Percentiles rank a stretch among this genome's conserved stretches.
Conservation (phyloP, 1,140 invertebrate species). For the Leptinotarsa defecta region DNA sequence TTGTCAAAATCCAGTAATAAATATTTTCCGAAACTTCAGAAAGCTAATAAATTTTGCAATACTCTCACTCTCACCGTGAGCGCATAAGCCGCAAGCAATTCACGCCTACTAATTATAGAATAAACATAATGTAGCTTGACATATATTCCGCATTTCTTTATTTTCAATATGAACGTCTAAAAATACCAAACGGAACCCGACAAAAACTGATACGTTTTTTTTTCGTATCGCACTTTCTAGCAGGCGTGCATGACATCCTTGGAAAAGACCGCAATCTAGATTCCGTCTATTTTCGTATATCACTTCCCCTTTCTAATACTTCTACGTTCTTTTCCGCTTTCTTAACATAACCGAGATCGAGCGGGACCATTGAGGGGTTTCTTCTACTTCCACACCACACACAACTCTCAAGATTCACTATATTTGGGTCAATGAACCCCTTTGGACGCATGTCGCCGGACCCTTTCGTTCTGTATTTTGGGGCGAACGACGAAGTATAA, state of each 20-base stretch:
- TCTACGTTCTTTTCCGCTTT: constrained; percentile 6
- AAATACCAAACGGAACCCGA: constrained; percentile 1
- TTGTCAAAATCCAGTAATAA: no score
- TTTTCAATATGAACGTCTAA: neutral
- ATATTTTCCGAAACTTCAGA: no score
- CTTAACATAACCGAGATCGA: constrained; percentile 5
- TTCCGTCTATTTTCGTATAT: neutral
- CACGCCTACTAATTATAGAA: neutral
- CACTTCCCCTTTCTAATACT: neutral
- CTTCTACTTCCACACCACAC: neutral
- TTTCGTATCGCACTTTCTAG: neutral
- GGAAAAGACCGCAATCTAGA: neutral
- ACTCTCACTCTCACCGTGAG: no score
- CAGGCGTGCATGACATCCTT: neutral
- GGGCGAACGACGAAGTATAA: neutral
- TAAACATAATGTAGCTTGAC: neutral
- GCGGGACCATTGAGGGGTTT: constrained; percentile 5
- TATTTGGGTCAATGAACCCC: constrained; percentile 15
- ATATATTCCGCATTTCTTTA: neutral
- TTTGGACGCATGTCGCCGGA: neutral
- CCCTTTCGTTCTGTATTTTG: neutral
- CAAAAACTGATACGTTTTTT: neutral
- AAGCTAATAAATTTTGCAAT: no score
- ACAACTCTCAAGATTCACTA: constrained; percentile 1
- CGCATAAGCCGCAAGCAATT: no score